These are phyloP conservation scores for Upupa epops DNA, from an alignment of 2,113 vertebrate genomes.

Conservation along the genomic window DNA sequence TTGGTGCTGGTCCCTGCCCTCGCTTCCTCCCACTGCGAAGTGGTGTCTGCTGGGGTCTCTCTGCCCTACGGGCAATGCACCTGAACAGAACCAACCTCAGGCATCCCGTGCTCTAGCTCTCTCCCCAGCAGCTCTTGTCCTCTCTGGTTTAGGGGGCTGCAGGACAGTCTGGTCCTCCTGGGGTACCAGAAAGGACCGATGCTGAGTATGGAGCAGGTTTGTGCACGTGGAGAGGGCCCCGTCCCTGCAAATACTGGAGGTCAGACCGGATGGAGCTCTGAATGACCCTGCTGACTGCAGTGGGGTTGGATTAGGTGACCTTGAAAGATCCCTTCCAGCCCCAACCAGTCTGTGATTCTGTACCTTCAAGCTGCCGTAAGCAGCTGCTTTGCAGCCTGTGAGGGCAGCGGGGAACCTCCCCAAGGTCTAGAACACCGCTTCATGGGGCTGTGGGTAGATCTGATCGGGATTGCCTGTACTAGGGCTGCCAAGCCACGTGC, in stretches of 20 bases:
- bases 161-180: background rate
- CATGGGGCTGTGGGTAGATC: background rate
- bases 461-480: background rate
- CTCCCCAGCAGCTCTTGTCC: background rate
- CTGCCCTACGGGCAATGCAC: rapidly evolving
- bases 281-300: no score
- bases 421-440: background rate
- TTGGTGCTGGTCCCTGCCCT: background rate
- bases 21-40: rapidly evolving
- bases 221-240: no score
- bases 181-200: rapidly evolving
- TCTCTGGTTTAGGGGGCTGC: no score
- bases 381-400: background rate
- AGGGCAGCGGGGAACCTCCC: background rate
- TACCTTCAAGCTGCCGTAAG: background rate
- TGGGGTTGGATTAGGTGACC: no score
- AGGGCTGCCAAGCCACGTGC: background rate
- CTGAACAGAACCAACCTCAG: background rate
- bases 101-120: rapidly evolving
- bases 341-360: rapidly evolving
- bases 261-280: no score
- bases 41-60: background rate
- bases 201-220: background rate
- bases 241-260: no score
- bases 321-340: no score